phyloP scores from a whole-genome alignment of 2,888 invertebrate genomes.

The Invenusta paracnida region DNA sequence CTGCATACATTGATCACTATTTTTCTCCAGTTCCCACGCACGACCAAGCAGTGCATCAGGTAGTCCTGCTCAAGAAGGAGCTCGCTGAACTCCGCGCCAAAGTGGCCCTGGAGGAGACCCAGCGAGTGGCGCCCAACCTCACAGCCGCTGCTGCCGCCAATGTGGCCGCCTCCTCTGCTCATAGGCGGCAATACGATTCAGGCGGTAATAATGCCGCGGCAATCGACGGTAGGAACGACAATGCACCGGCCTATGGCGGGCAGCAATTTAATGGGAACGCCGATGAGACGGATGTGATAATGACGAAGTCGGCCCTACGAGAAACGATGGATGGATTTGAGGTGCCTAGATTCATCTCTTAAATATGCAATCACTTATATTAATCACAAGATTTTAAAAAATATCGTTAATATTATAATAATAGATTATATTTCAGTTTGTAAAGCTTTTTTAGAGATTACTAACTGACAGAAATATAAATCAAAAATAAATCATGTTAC shows the following conservation, averaged over 20 bases:
- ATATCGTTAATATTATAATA: no score
- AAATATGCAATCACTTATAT: no score
- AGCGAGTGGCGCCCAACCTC: constrained; percentile 25
- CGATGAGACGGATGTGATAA: neutral
- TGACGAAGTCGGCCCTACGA: neutral
- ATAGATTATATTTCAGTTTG: no score
- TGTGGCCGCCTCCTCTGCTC: neutral
- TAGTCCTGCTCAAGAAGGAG: constrained; percentile 59
- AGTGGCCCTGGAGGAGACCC: constrained; percentile 49
- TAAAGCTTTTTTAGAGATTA: no score
- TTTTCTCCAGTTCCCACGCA: constrained; percentile 53
- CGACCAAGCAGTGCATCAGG: constrained; percentile 57
- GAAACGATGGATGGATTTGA: neutral
- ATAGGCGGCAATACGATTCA: no score
- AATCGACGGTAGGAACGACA: neutral
- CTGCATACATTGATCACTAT: no score
- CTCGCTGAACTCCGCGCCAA: constrained; percentile 57
- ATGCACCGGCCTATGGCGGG: neutral
- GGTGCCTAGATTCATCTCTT: no score
- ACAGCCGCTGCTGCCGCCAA: constrained; percentile 34
- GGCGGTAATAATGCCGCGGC: neutral
- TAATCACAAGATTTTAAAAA: no score
- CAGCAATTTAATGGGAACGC: neutral
- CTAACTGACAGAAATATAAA: no score
- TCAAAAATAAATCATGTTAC: no score